Base-by-base conservation (phyloP, 35 echinoderm and acorn worm species). In the Strongylocentrotus purpuratus region DNA sequence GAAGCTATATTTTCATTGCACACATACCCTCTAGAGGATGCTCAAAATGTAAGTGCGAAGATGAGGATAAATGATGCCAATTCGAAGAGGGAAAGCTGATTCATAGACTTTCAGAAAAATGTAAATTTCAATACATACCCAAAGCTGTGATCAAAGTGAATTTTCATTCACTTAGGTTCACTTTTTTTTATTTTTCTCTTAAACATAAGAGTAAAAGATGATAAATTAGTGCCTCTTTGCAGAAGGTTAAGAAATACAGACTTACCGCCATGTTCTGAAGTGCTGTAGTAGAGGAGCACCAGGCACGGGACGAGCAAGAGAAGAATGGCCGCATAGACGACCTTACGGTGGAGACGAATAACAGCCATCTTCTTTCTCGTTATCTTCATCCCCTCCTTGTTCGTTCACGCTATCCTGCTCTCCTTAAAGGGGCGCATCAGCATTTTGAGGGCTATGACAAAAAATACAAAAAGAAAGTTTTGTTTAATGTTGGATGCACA, bases 331-430 rank as follows among this genome's bases (percentile, higher is more conserved):
- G 45, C 61, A 8, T 46, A 94, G 61, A 95, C 45, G 85, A 86
- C 45, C n/a, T 71, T 45, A 5, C 55, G 46, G 33, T 95, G 94
- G 32, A 95, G 33, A 25, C 94, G 94, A 31, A 95, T 86, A 87
- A 95, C 94, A 8, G 45, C 85, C 94, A 95, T 95, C 31, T 46
- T 95, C 94, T 61, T 32, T 33, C 52, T 9, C 32, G 28, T 31
- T 20, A 46, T 31, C 94, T 93, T 50, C 92, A 47, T 93, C 15
- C 92, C n/a, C 31, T 3, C 22, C 46, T 31, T 32, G 28, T 4
- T 93, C 10, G 11, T 93, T 93, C 45, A 92, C 89, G 13, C 48
- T 50, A 50, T 50, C 48, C 0, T 70, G 18, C 61, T 25, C 15
- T 70, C 18, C 61, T 70, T 70, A 70, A 70, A 70, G 61, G 18